These are phyloP conservation scores for Scylla paramamosain DNA, from an alignment of 1,140 invertebrate genomes.

Conservation along the genomic window DNA sequence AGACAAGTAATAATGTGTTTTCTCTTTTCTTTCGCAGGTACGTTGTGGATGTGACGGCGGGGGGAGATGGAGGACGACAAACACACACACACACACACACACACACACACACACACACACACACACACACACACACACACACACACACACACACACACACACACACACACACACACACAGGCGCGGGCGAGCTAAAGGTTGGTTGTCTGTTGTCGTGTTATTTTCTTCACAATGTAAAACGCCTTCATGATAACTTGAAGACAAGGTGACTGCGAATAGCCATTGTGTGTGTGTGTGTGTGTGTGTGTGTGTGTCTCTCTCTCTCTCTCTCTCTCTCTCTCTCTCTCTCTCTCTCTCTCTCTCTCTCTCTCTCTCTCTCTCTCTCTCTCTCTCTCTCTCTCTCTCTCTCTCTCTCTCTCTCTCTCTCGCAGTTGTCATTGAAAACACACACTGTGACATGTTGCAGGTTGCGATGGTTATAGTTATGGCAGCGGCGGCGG, in stretches of 20 bases:
- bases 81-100: conserved; percentile 11
- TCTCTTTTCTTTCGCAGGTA: not conserved
- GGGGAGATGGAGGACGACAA: not conserved
- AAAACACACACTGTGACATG: no score
- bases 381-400: no score
- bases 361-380: no score
- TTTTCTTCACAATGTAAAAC: not conserved
- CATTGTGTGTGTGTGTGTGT: conserved; percentile 21
- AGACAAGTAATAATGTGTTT: not conserved
- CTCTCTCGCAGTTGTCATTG: no score
- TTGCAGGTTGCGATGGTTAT: not conserved
- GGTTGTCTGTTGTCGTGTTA: not conserved
- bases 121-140: conserved; percentile 40
- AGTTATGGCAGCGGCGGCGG: not conserved
- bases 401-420: no score
- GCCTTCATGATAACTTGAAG: not conserved
- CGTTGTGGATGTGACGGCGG: not conserved
- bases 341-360: no score
- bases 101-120: conserved; percentile 37
- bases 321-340: no score
- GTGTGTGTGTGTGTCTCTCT: not conserved
- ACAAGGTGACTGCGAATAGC: not conserved
- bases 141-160: conserved; percentile 32
- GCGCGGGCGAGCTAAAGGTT: not conserved
- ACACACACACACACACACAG: conserved; percentile 25